Percentiles rank a stretch among this genome's conserved stretches.
phyloP scores from a whole-genome alignment of 2,113 vertebrate species.

The Xiphophorus couchianus region DNA sequence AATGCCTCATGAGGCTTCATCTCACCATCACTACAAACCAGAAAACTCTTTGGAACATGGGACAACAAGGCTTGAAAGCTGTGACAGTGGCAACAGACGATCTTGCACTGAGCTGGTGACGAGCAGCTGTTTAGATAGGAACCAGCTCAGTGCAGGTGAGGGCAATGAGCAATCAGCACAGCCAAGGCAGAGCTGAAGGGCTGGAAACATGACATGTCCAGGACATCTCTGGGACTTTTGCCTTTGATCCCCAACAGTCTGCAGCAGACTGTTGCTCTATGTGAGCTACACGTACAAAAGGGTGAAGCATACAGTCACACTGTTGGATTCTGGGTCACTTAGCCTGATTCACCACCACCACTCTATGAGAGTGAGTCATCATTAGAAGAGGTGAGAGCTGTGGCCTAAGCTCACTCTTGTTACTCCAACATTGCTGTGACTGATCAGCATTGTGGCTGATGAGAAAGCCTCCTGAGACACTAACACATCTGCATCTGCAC shows the following conservation, averaged over 20 bases:
- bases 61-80: no score
- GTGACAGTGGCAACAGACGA: no score
- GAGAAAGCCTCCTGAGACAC: not conserved
- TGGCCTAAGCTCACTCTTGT: not conserved
- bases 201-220: no score
- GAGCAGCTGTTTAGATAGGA: no score
- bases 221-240: conserved; percentile 20
- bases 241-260: conserved; percentile 57
- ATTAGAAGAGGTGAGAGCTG: conserved; percentile 30
- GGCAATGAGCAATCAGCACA: no score
- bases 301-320: conserved; percentile 57
- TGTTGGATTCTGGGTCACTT: conserved; percentile 64
- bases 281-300: conserved; percentile 42
- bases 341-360: conserved; percentile 21
- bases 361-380: conserved; percentile 36
- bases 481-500: not conserved
- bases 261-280: conserved; percentile 47
- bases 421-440: conserved; percentile 5
- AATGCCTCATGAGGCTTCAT: no score
- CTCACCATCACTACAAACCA: no score
- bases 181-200: no score
- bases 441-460: conserved; percentile 3
- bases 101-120: no score
- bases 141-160: no score
- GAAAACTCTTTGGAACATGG: no score